Evolutionary conservation across 2,797 vertebrate genomes (phyloP).

Genomic region (Enteromius paludinosus): DNA sequence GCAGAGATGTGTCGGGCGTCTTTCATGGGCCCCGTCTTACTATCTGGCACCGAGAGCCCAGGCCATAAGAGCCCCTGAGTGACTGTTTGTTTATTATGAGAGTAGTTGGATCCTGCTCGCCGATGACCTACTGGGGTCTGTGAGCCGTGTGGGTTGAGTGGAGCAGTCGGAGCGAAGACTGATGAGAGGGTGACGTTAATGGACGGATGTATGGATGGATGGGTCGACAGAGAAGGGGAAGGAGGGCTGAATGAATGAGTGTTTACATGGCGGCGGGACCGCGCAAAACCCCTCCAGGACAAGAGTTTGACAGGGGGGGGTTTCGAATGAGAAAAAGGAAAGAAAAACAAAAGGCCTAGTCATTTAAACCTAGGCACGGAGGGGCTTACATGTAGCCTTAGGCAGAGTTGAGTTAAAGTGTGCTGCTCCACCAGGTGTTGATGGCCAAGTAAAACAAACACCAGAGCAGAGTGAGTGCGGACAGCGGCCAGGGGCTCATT

Average conservation of each 20-base stretch:
- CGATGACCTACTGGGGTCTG: slow-evolving; percentile 70
- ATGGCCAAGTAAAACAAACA: slow-evolving; percentile 85
- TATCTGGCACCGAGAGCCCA: slow-evolving; percentile 76
- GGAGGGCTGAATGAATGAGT: slow-evolving; percentile 60
- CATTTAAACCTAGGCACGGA: slow-evolving; percentile 67
- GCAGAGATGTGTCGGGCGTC: slow-evolving; percentile 24
- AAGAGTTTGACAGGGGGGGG: slow-evolving; percentile 63
- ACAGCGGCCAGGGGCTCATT: slow-evolving; percentile 64
- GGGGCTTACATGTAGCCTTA: slow-evolving; percentile 78
- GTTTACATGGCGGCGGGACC: slow-evolving; percentile 75
- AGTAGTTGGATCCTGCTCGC: slow-evolving; percentile 64
- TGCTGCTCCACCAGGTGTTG: slow-evolving; percentile 74
- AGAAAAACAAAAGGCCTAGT: slow-evolving; percentile 64
- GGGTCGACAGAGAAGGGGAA: slow-evolving; percentile 73
- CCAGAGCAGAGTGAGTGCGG: slow-evolving; percentile 66
- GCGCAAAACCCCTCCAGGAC: slow-evolving; percentile 70
- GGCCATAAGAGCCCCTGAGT: slow-evolving; percentile 69
- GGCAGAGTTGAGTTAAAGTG: slow-evolving; percentile 78
- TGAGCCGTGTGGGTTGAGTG: slow-evolving; percentile 71
- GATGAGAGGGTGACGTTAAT: slow-evolving; percentile 79
- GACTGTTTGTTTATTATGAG: slow-evolving; percentile 82
- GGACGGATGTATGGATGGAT: slow-evolving; percentile 72
- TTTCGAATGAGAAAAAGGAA: slow-evolving; percentile 59
- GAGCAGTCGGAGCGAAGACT: slow-evolving; percentile 74
- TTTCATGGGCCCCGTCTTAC: slow-evolving; percentile 45